phyloP scores from a whole-genome alignment of 2,888 invertebrate genomes.

The Pinctada fucata region DNA sequence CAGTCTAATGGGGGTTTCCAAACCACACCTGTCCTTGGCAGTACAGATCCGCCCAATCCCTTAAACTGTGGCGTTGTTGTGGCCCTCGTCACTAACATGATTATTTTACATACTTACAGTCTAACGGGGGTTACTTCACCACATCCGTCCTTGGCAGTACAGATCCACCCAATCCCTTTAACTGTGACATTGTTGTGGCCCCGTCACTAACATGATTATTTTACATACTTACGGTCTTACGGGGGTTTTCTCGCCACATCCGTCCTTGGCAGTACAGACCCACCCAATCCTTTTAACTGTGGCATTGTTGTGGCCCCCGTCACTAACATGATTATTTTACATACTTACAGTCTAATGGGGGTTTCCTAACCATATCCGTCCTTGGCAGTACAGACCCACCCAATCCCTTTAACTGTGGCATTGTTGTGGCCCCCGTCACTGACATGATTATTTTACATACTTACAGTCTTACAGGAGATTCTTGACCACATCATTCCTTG shows the following conservation, averaged over 20 bases:
- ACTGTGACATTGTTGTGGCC: constrained; percentile 96
- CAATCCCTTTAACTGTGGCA: constrained; percentile 91
- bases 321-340: not conserved
- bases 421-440: constrained; percentile 95
- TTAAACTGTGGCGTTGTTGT: too few relatives aligned
- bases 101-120: constrained; percentile 73
- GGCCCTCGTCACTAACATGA: not conserved
- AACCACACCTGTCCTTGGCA: too few relatives aligned
- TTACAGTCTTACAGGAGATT: too few relatives aligned
- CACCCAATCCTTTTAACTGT: too few relatives aligned
- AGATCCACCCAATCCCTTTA: constrained; percentile 82
- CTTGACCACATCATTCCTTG: too few relatives aligned
- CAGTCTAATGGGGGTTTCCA: too few relatives aligned
- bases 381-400: constrained; percentile 83
- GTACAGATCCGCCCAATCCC: too few relatives aligned
- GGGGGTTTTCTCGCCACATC: too few relatives aligned
- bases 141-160: constrained; percentile 88
- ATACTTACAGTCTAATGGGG: constrained; percentile 87
- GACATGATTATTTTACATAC: constrained; percentile 77
- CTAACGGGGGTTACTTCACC: constrained; percentile 96
- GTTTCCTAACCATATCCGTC: constrained; percentile 91
- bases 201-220: too few relatives aligned
- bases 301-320: not conserved
- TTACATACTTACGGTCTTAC: too few relatives aligned
- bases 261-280: too few relatives aligned